Conservation (phyloP, 2,113 vertebrate species). For the Oryzias melastigma region DNA sequence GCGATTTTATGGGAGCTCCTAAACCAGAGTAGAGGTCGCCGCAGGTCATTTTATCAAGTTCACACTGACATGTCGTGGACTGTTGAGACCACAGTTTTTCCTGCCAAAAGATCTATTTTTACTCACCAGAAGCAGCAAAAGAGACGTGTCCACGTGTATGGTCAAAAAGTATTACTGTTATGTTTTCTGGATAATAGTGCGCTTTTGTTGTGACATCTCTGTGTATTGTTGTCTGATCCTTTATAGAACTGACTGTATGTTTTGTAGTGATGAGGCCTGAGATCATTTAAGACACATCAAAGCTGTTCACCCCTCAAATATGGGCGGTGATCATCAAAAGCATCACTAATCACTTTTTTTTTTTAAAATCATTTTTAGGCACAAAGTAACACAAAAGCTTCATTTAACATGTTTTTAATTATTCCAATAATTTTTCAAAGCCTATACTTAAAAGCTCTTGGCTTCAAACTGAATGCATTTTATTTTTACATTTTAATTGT, state of each 20-base stretch:
- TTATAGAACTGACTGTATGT: constrained; percentile 23
- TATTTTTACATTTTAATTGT: neutral
- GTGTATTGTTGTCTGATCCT: constrained; percentile 59
- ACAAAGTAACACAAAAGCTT: constrained; percentile 29
- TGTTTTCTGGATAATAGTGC: constrained; percentile 63
- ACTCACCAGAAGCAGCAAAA: constrained; percentile 28
- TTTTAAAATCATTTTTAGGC: neutral
- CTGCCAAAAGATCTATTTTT: constrained; percentile 70
- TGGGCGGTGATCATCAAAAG: constrained; percentile 4
- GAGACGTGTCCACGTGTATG: constrained; percentile 23
- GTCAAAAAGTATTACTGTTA: constrained; percentile 37
- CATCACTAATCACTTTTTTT: neutral
- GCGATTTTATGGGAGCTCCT: constrained; percentile 52
- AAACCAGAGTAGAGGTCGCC: constrained; percentile 53
- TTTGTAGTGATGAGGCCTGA: constrained; percentile 64
- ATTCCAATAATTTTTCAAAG: neutral
- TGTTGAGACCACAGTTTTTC: constrained; percentile 40
- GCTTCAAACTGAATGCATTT: too few relatives aligned
- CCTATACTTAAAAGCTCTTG: too few relatives aligned
- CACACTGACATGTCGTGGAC: constrained; percentile 35
- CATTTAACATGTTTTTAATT: neutral
- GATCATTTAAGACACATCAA: constrained; percentile 20
- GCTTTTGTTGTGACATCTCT: constrained; percentile 65
- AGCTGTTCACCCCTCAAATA: neutral
- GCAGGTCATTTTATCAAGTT: constrained; percentile 51